These are phyloP conservation scores for Nephrocerus scutellatus DNA, from an alignment of 2,888 invertebrate genomes.

Conservation along the genomic window DNA sequence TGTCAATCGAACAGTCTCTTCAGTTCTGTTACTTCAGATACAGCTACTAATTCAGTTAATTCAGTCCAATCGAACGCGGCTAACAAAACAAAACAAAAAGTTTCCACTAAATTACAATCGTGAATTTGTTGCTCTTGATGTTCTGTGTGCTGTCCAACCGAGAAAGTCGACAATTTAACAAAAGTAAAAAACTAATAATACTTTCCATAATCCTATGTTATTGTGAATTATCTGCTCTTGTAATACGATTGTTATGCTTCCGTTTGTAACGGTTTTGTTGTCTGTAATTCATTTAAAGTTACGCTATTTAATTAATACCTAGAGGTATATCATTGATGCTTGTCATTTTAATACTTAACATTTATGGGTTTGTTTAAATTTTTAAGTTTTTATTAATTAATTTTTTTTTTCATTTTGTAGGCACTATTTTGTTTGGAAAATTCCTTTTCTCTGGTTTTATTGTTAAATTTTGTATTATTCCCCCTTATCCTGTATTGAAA, in stretches of 20 bases:
- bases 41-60: too few relatives aligned
- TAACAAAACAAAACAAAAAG: constrained; percentile 8
- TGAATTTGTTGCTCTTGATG: constrained; percentile 13
- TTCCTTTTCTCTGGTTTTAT: constrained; percentile 12
- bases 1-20: too few relatives aligned
- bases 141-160: constrained; percentile 14
- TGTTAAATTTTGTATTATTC: neutral
- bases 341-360: too few relatives aligned
- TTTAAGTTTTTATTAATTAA: constrained; percentile 19
- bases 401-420: constrained; percentile 16
- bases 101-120: neutral
- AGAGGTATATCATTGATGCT: too few relatives aligned
- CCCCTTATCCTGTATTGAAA: constrained; percentile 14
- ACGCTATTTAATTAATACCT: constrained; percentile 15
- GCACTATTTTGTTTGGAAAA: constrained; percentile 23
- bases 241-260: constrained; percentile 7
- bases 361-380: too few relatives aligned
- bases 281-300: constrained; percentile 15
- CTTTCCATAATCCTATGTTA: constrained; percentile 22
- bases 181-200: constrained; percentile 24
- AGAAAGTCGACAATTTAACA: constrained; percentile 21
- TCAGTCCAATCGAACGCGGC: too few relatives aligned
- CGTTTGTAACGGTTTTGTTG: constrained; percentile 5
- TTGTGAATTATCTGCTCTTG: constrained; percentile 15
- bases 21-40: too few relatives aligned